phyloP scores from a whole-genome alignment of 2,797 vertebrate species.

The Helostoma temminkii region DNA sequence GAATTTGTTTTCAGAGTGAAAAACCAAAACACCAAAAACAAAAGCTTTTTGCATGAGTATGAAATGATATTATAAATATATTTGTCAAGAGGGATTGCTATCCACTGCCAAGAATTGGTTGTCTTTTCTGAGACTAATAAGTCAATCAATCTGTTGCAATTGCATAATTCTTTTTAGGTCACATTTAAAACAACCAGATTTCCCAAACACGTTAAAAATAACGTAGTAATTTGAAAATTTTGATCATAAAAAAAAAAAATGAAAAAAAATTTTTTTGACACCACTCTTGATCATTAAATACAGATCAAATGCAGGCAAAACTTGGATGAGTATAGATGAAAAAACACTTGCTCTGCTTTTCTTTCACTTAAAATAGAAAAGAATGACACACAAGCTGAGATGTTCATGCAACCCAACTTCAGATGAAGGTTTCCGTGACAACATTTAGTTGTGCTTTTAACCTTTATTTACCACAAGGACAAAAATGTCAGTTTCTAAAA shows the following conservation, averaged over 20 bases:
- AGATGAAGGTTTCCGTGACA: slow-evolving; percentile 41
- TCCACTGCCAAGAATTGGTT: slow-evolving; percentile 37
- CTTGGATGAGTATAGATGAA: no score
- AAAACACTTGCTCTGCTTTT: neutral
- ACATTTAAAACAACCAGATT: neutral
- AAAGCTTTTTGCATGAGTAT: neutral
- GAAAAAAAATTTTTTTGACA: no score
- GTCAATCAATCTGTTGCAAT: slow-evolving; percentile 7
- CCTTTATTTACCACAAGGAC: slow-evolving; percentile 42
- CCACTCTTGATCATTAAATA: no score
- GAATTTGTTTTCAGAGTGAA: slow-evolving; percentile 16
- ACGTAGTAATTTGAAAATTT: slow-evolving; percentile 7
- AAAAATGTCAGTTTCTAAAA: slow-evolving; percentile 20
- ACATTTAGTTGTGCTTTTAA: slow-evolving; percentile 50
- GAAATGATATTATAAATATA: slow-evolving; percentile 19
- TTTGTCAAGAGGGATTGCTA: neutral
- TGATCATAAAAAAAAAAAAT: no score
- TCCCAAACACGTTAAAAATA: neutral
- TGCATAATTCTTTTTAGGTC: slow-evolving; percentile 14
- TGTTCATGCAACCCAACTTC: slow-evolving; percentile 14
- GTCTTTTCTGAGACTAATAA: slow-evolving; percentile 18
- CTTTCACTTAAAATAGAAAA: slow-evolving; percentile 3
- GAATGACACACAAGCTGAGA: neutral
- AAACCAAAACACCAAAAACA: slow-evolving; percentile 15
- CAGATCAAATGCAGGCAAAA: no score